Evolutionary conservation across 2,888 invertebrate genomes (phyloP).

Genomic region (Nudaria mundana): DNA sequence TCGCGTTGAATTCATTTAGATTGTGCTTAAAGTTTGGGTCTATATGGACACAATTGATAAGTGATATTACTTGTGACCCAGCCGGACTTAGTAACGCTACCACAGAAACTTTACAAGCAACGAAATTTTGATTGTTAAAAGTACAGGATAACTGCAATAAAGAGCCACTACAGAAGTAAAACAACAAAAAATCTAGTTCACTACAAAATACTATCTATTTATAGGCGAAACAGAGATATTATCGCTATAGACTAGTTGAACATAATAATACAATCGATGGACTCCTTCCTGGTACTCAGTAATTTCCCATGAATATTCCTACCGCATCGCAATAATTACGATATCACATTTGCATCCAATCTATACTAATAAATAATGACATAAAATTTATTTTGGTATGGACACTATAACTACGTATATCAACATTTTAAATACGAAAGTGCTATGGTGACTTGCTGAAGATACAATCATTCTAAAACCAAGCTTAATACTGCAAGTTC

Average conservation of each 20-base stretch:
- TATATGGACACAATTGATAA: conserved; percentile 95
- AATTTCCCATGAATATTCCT: too few species aligned
- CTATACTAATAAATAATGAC: conserved; percentile 77
- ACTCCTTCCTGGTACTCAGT: conserved; percentile 58
- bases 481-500: conserved; percentile 66
- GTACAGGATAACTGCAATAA: too few species aligned
- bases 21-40: conserved; percentile 93
- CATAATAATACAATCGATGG: conserved; percentile 63
- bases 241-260: conserved; percentile 74
- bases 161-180: too few species aligned
- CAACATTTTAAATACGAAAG: conserved; percentile 42
- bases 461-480: conserved; percentile 47
- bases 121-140: too few species aligned
- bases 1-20: conserved; percentile 91
- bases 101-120: too few species aligned
- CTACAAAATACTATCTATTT: conserved; percentile 40
- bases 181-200: conserved; percentile 43
- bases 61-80: conserved; percentile 91
- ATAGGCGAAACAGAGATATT: conserved; percentile 49
- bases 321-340: conserved; percentile 59
- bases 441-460: conserved; percentile 49
- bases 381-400: conserved; percentile 75
- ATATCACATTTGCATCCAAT: conserved; percentile 69
- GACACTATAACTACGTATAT: conserved; percentile 67
- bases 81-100: too few species aligned